Evolutionary conservation across 2,113 vertebrate genomes (phyloP), one percentile per base, ranked within the genome.

Genomic region (Erythrocercus mccallii): DNA sequence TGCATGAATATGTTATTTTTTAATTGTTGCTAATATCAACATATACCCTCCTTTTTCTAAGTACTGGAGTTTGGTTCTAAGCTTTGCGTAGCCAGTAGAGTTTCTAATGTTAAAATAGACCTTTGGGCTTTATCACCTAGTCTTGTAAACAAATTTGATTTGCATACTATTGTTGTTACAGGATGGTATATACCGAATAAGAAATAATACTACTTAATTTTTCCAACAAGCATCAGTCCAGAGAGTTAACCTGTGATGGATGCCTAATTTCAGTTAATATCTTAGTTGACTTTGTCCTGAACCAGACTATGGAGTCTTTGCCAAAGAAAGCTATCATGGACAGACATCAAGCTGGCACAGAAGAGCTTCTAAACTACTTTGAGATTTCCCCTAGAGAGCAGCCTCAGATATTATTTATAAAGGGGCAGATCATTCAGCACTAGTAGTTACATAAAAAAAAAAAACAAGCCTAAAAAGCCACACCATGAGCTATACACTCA

Each of bases 221-320:
- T 96, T 95, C 82, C 88, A 97, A 79, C 68, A 62, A 86, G 45
- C 37, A 77, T 69, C 65, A 93, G 27, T 62, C 82, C 88, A 83
- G 81, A 96, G 79, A 95, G 24, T 19, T 95, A 96, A 94, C 71
- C 89, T 86, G 58, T 81, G 83, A 95, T 89, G 93, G 95, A 69
- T 57, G 81, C 24, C 35, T 88, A 54, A 95, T 94, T 96, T 96
- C 68, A 97, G 92, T 94, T 93, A 96, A 82, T 95, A 92, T 92
- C 74, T 97, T 58, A 89, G 71, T 76, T 96, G 90, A 96, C 70
- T 97, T 97, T 96, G 70, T 71, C 96, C 93, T 31, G 22, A 80
- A 95, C 57, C 85, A 94, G 73, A 92, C 91, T 90, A 96, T 95
- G 62, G 70, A 95, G 92, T 92, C 88, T 96, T 97, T 95, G 86